A percentile compares a stretch with the other conserved stretches of the same genome.
Evolutionary conservation across 1,140 invertebrate species (phyloP).

Genomic region (Drosophila repletoides): DNA sequence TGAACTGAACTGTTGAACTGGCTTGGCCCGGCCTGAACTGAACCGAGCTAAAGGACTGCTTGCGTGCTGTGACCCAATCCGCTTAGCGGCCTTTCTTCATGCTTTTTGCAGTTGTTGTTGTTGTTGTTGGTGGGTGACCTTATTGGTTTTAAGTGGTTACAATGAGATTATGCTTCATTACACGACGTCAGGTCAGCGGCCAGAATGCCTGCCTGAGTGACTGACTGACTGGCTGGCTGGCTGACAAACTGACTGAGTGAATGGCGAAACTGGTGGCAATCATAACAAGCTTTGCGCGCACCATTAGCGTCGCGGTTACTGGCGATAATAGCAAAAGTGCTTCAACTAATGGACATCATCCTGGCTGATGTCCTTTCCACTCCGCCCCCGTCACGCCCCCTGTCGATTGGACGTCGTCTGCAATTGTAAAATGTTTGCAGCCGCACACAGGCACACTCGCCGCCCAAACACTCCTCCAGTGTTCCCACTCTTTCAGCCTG

Average conservation of each 20-base stretch:
- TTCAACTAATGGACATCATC: conserved; percentile 70
- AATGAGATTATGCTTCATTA: conserved; percentile 79
- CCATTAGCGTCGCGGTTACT: conserved; percentile 68
- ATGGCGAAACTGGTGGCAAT: conserved; percentile 50
- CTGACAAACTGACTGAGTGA: conserved; percentile 3
- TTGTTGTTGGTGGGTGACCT: conserved; percentile 51
- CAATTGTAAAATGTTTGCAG: conserved; percentile 57
- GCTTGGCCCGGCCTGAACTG: background rate
- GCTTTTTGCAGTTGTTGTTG: conserved; percentile 8
- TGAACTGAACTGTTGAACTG: no score
- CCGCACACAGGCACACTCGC: conserved; percentile 12
- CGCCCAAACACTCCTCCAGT: background rate
- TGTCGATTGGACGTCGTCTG: conserved; percentile 40
- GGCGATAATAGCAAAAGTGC: conserved; percentile 73
- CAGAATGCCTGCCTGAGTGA: background rate
- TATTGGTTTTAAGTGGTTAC: conserved; percentile 77
- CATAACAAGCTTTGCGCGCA: conserved; percentile 73
- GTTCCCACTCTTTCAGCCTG: background rate
- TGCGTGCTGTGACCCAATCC: conserved; percentile 63
- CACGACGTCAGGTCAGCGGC: conserved; percentile 41
- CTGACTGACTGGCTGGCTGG: background rate
- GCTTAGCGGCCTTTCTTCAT: conserved; percentile 49
- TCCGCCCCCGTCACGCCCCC: background rate
- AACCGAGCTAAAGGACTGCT: conserved; percentile 17
- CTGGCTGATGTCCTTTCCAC: conserved; percentile 7